Percentiles rank a stretch among this genome's conserved stretches.
Conservation (phyloP, 2,888 invertebrate species). For the Hermaeophaga mercurialis region DNA sequence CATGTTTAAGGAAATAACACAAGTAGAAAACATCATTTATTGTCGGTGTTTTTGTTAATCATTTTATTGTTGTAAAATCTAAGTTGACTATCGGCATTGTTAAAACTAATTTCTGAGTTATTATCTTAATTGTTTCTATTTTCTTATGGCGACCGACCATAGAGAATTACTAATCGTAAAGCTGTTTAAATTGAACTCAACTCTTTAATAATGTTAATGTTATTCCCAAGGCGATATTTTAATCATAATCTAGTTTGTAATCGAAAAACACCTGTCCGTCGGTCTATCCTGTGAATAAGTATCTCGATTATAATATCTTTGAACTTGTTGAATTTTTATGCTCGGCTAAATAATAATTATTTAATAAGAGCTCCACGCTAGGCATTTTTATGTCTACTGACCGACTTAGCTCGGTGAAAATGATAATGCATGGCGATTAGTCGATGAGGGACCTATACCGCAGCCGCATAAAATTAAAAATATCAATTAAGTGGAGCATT, state of each 20-base stretch:
- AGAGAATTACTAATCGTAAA: neutral
- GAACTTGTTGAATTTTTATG: conserved; percentile 19
- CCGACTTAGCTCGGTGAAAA: conserved; percentile 10
- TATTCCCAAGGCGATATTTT: conserved; percentile 13
- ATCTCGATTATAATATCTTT: conserved; percentile 16
- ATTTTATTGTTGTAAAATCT: neutral
- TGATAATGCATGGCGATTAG: neutral
- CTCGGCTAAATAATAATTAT: conserved; percentile 13
- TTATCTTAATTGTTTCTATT: neutral
- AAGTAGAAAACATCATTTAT: neutral
- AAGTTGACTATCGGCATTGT: neutral
- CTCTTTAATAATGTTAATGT: conserved; percentile 10
- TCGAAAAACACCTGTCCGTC: conserved; percentile 14
- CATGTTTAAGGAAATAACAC: no score
- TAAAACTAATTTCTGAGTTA: neutral
- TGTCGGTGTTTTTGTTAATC: neutral
- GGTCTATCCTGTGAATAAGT: neutral
- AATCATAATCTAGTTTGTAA: conserved; percentile 13
- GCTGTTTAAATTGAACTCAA: neutral
- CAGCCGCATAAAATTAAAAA: neutral
- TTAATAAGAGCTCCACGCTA: neutral
- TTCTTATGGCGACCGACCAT: neutral
- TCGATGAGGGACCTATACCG: neutral
- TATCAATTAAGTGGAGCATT: neutral
- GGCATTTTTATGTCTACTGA: conserved; percentile 5